These are phyloP conservation scores for Beris morrisii DNA, from an alignment of 2,888 invertebrate species.

Conservation along the genomic window DNA sequence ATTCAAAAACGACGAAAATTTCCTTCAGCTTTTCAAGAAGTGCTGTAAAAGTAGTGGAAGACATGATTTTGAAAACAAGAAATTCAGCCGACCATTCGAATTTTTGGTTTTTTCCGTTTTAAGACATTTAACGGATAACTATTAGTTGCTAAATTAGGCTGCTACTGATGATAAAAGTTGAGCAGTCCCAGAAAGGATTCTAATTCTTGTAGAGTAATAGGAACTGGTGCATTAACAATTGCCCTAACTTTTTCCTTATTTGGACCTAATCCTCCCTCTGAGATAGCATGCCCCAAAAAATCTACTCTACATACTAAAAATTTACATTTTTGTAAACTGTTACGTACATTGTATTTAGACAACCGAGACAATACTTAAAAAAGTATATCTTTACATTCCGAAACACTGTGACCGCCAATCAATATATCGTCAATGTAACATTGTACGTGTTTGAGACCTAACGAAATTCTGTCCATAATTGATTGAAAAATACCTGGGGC, in stretches of 20 bases:
- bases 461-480: slow-evolving; percentile 18
- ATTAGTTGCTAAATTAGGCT: slow-evolving; percentile 30
- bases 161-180: slow-evolving; percentile 35
- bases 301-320: slow-evolving; percentile 34
- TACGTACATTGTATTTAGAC: slow-evolving; percentile 27
- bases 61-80: too few species aligned
- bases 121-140: too few species aligned
- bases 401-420: slow-evolving; percentile 22
- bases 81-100: too few species aligned
- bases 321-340: slow-evolving; percentile 38
- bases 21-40: too few species aligned
- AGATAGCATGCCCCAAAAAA: slow-evolving; percentile 38
- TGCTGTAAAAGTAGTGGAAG: too few species aligned
- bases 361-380: slow-evolving; percentile 27
- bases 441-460: not conserved
- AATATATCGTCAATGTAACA: slow-evolving; percentile 38
- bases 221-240: slow-evolving; percentile 33
- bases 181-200: slow-evolving; percentile 36
- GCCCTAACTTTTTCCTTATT: slow-evolving; percentile 36
- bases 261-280: slow-evolving; percentile 32
- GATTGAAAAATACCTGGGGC: slow-evolving; percentile 8
- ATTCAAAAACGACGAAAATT: too few species aligned
- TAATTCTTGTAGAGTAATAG: slow-evolving; percentile 32
- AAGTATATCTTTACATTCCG: slow-evolving; percentile 32
- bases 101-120: too few species aligned